phyloP scores from a whole-genome alignment of 2,888 invertebrate species.

The Seira sanloemensis region DNA sequence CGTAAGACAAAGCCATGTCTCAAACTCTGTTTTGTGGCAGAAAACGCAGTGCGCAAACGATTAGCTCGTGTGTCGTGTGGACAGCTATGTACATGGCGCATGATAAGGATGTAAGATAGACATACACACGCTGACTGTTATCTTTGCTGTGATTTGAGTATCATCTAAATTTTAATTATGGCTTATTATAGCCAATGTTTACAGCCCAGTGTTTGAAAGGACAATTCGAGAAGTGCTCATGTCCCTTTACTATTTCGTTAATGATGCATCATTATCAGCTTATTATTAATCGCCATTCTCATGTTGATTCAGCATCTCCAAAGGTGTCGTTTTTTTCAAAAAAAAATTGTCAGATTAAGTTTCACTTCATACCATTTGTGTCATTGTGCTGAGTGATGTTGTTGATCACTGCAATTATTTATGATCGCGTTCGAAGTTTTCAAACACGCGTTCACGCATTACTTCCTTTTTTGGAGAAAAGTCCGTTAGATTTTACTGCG shows the following conservation, averaged over 20 bases:
- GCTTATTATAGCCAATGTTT: not conserved
- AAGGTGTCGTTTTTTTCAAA: not conserved
- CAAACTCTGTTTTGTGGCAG: not conserved
- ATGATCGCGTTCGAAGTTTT: not conserved
- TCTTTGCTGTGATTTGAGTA: not conserved
- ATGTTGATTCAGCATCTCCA: constrained; percentile 9
- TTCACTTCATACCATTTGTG: constrained; percentile 8
- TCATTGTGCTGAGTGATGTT: not conserved
- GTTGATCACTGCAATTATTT: constrained; percentile 5
- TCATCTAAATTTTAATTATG: constrained; percentile 1
- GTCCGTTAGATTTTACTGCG: too few relatives aligned
- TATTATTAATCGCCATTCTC: not conserved
- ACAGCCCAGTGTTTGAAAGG: too few relatives aligned
- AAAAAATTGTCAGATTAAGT: not conserved
- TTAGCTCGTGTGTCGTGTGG: not conserved
- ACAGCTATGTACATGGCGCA: not conserved
- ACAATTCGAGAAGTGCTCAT: not conserved
- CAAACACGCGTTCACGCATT: constrained; percentile 10
- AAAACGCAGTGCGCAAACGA: not conserved
- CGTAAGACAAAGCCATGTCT: constrained; percentile 36
- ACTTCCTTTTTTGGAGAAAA: constrained; percentile 5
- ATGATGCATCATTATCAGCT: constrained; percentile 14
- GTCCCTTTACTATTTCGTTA: constrained; percentile 1
- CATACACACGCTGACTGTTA: too few relatives aligned
- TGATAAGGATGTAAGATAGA: not conserved